Conservation (phyloP, 2,888 invertebrate species). For the Ceriagrion tenellum region DNA sequence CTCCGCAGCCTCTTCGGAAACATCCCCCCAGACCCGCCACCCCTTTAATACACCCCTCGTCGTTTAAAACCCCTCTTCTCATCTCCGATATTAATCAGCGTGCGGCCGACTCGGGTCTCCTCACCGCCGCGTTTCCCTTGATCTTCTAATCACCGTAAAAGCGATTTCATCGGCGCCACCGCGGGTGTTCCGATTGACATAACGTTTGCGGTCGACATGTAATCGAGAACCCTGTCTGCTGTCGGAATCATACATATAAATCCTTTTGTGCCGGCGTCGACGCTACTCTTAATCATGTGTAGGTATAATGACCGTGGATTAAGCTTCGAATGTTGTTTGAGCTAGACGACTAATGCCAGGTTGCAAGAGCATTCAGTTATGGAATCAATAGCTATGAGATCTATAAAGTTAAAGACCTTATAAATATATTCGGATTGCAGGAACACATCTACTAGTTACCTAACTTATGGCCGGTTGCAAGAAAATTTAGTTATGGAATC, state of each 20-base stretch:
- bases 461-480: too few species aligned
- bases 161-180: background rate
- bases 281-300: background rate
- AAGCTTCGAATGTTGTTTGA: background rate
- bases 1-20: too few species aligned
- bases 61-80: background rate
- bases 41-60: background rate
- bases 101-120: background rate
- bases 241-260: background rate
- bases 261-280: background rate
- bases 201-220: background rate
- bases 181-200: background rate
- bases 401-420: too few species aligned
- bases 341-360: too few species aligned
- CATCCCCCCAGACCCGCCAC: background rate
- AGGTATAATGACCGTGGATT: background rate
- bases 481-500: too few species aligned
- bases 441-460: too few species aligned
- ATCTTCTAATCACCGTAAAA: constrained; percentile 20
- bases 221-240: background rate
- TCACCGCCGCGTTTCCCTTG: background rate
- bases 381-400: too few species aligned
- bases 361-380: too few species aligned
- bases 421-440: too few species aligned
- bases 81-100: constrained; percentile 20